Evolutionary conservation across 1,140 invertebrate species (phyloP), one percentile per base, ranked within the genome.

Genomic region (Diplogasteroides magnus): DNA sequence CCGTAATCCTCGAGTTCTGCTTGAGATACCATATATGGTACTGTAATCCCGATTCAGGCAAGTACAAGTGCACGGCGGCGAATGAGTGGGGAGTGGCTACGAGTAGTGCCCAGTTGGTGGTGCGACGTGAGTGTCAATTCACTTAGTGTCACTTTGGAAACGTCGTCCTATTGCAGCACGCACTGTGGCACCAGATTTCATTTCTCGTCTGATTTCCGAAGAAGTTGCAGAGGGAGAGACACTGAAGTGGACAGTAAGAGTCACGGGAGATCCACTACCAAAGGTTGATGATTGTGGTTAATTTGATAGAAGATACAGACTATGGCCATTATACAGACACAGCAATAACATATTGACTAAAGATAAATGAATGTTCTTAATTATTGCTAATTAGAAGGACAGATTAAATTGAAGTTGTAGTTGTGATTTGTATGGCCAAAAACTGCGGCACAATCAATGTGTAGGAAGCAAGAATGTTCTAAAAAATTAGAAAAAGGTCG

Each of bases 81-180:
- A 86, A 86, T 72, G 78, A 77, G 23, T 81, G 77, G 29, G 86
- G 86, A 48, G 83, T 85, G 66, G 85, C 86, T 19, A 86, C 86
- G 3, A 85, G 85, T 65, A 81, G 77, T 68, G 81, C 81, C 2
- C 81, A 83, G 72, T 61, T 83, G 14, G 79, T 83, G 26, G 78
- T 83, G 23, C 62, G 82, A 69, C 74, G 78, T 76, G 58, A 72
- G 76, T 61, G 29, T n/a, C 48, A n/a, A 14, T 31, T 26, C 27
- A 23, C 0, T 67, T 31, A 70, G n/a, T 27, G 19, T 27, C 14
- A 0, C 19, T n/a, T 25, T 3, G 27, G 6, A 1, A 61, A 64
- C 15, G 14, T 13, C 31, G 1, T 23, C 1, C 25, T 6, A 13
- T 83, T 81, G 57, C 76, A 86, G 85, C 84, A 27, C 82, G 83